Conservation (phyloP, 2,797 vertebrate genomes). For the Mionectes olivaceus region DNA sequence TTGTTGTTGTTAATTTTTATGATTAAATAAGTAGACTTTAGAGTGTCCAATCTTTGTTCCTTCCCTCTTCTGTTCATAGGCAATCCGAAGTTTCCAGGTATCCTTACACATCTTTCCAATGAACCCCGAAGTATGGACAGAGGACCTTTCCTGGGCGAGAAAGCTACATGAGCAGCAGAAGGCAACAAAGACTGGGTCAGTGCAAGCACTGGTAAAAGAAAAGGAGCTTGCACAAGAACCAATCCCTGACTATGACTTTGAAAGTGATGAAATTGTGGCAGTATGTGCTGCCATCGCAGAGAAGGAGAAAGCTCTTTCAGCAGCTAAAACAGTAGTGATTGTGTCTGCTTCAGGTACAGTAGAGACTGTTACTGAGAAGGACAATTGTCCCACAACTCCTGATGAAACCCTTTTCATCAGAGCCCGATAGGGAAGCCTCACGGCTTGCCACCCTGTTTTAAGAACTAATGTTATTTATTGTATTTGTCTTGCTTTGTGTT, state of each 20-base stretch:
- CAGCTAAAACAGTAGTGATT: slow-evolving; percentile 82
- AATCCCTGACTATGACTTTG: slow-evolving; percentile 93
- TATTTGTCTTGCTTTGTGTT: neutral
- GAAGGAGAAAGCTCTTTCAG: slow-evolving; percentile 82
- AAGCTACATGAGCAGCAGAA: slow-evolving; percentile 84
- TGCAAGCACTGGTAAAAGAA: slow-evolving; percentile 70
- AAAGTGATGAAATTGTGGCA: slow-evolving; percentile 93
- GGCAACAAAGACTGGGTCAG: slow-evolving; percentile 70
- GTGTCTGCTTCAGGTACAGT: slow-evolving; percentile 80
- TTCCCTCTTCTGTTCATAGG: slow-evolving; percentile 55
- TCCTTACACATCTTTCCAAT: slow-evolving; percentile 90
- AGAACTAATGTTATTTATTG: slow-evolving; percentile 8
- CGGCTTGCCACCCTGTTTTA: neutral
- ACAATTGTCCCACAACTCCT: slow-evolving; percentile 53
- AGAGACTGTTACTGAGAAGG: slow-evolving; percentile 75
- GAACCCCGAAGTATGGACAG: slow-evolving; percentile 88
- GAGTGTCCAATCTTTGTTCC: neutral
- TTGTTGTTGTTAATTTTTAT: neutral
- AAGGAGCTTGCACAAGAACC: slow-evolving; percentile 81
- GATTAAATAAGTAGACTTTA: neutral
- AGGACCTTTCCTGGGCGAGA: slow-evolving; percentile 92
- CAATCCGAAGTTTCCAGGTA: slow-evolving; percentile 86
- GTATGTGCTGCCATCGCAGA: slow-evolving; percentile 93
- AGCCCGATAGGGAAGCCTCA: slow-evolving; percentile 77
- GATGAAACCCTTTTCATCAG: slow-evolving; percentile 86